Base-by-base conservation (phyloP, 2,113 vertebrate genomes). In the Scytalopus superciliaris region DNA sequence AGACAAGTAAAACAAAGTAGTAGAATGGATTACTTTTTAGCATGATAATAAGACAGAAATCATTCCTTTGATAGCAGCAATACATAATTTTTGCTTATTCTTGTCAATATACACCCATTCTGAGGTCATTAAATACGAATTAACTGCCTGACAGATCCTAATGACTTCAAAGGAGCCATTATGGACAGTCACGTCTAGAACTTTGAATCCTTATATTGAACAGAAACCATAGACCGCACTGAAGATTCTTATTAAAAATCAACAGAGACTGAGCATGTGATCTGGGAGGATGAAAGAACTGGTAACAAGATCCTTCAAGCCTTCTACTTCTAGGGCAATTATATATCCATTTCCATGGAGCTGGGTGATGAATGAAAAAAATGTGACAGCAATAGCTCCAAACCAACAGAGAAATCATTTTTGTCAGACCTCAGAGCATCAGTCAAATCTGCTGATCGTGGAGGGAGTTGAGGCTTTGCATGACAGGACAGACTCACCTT, bases 191-290 rank as follows among this genome's bases (percentile, higher is more conserved):
- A 82, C 35, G 77, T 9, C 39, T 19, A 55, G 12, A 92, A 52
- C 19, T 40, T 37, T 42, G 44, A 89, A 77, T 75, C 55, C 44
- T 89, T 67, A 30, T 8, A 72, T 1, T 73, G 73, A 81, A 82
- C 0, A 9, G 47, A 70, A 89, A 75, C 33, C 52, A 74, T 4
- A 81, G 81, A 67, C 23, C 49, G n/a, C 39, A 89, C 30, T 19
- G 67, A 89, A 64, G 23, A 23, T 44, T 49, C 55, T 69, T 62
- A 92, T 53, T 79, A 89, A 94, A 78, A 89, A 91, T 87, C 94
- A 91, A 59, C 18, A 72, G 11, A 70, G n/a, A 73, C 31, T 2
- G 8, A 62, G 33, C n/a, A 59, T 42, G 30, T 57, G 60, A 52
- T 63, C 68, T 84, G 68, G 50, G 47, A 81, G 27, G 52, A 60